Conservation (phyloP, 2,888 invertebrate species). For the Meliscaeva auricollis region DNA sequence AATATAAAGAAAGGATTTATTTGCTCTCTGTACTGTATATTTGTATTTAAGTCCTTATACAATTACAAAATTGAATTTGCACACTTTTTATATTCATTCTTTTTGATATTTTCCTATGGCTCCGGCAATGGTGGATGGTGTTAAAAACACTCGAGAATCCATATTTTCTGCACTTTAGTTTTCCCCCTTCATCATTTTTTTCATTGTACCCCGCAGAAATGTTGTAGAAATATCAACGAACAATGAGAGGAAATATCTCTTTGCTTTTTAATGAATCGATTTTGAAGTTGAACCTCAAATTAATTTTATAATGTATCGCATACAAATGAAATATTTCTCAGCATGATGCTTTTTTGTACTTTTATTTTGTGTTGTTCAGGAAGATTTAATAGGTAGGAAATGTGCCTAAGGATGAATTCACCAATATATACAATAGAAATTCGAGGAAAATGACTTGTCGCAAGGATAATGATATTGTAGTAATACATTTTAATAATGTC, state of each 20-base stretch:
- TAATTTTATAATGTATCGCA: slow-evolving; percentile 67
- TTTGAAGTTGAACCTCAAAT: slow-evolving; percentile 71
- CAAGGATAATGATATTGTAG: slow-evolving; percentile 71
- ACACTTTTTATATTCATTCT: slow-evolving; percentile 64
- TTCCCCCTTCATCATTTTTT: background rate
- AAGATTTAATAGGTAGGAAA: background rate
- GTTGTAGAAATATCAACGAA: background rate
- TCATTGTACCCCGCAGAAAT: background rate
- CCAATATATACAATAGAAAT: slow-evolving; percentile 39
- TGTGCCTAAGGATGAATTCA: slow-evolving; percentile 53
- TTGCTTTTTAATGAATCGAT: slow-evolving; percentile 60
- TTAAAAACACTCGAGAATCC: slow-evolving; percentile 61
- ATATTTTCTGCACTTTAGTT: slow-evolving; percentile 37
- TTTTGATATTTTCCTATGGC: background rate
- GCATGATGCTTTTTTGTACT: slow-evolving; percentile 43
- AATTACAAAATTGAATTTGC: slow-evolving; percentile 75
- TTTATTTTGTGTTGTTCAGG: slow-evolving; percentile 5
- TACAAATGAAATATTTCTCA: slow-evolving; percentile 53
- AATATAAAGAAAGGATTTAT: slow-evolving; percentile 68
- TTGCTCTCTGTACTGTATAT: background rate
- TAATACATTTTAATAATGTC: slow-evolving; percentile 56
- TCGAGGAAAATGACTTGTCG: slow-evolving; percentile 49
- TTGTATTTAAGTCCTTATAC: slow-evolving; percentile 71
- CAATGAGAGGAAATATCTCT: slow-evolving; percentile 11
- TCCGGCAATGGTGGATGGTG: background rate